Evolutionary conservation across 2,888 invertebrate genomes (phyloP), one percentile per base, ranked within the genome.

Genomic region (Agrotis segetum): DNA sequence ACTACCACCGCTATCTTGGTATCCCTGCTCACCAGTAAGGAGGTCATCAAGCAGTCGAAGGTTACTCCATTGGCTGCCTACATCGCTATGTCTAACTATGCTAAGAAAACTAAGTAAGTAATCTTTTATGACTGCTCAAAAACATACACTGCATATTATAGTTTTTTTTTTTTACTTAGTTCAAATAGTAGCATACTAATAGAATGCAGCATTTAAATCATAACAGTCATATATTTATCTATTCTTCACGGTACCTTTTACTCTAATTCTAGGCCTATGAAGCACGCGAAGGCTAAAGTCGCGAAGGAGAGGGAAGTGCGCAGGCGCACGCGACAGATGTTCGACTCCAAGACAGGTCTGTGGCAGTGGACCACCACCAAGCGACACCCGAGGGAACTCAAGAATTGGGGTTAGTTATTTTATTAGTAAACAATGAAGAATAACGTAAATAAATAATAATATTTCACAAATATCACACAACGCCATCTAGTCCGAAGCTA

Each of bases 81-180:
- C 82, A 96, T 97, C 72, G 94, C 97, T 9, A 83, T 97, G 76
- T 96, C 95, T 89, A 96, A 97, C 88, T 97, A 97, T 83, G 97
- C 96, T 86, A 96, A 96, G 85, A 97, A 97, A 72, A 96, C 96
- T 87, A 97, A 96, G 97, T 97, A 92, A 92, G 96, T 93, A 11
- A 17, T 58, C 14, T 29, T 34, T 3, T 3, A 24, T 56, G 14
- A 3, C 19, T 46, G 47, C 11, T 17, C 11, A 11, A 40, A 40
- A 40, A 29, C 40, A 40, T 40, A 40, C 11, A 40, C 40, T 40
- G 40, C 40, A 40, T 40, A 40, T 40, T 40, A 40, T 11, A 11
- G 9, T 40, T 40, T 34, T 6, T 6, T 29, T 6, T 5, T 5
- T 3, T 5, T 5, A 29, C 6, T 29, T 29, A 3, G 3, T 29